Base-by-base conservation (phyloP, 2,888 invertebrate genomes). In the Hirtodrosophila duncani region DNA sequence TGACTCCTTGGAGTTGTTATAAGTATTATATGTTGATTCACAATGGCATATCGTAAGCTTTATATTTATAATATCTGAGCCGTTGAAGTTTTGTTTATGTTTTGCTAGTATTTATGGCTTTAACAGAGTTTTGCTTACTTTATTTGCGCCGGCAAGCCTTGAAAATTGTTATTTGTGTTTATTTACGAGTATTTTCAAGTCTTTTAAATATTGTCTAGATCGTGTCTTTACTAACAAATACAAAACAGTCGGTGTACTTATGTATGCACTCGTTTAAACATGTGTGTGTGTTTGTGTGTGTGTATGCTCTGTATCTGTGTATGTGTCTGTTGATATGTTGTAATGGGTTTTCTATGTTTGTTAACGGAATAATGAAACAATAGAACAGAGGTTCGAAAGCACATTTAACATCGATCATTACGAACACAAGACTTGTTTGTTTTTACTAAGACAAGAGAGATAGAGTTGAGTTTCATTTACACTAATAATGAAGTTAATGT, bases 371-470 rank as follows among this genome's bases (percentile, higher is more conserved):
- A 52, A 45, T n/a, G n/a, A 45, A 70, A 66, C 36, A 29, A 57
- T 60, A 50, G 34, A 50, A 61, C 55, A 77, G 64, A 80, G 64
- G 46, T 66, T 74, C 58, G 63, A 36, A 68, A 80, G 80, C 77
- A 77, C 77, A 77, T 64, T 70, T 56, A 77, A 77, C 77, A 77
- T 77, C 69, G 59, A 77, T 77, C 60, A 67, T 46, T 51, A 64
- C 53, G 50, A 77, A 77, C 74, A 62, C 41, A 77, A 70, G 57
- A 64, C 29, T 49, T 46, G 24, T 48, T 46, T 48, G 20, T 26
- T 43, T 45, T 58, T 38, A 31, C 58, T 33, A 53, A 29, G 31
- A 30, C 37, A 62, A 11, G 21, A 11, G 21, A 27, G 56, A 56
- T 36, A 56, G 39, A 56, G 27, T 20, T 43, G 13, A 16, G 17